Conservation (phyloP, 2,113 vertebrate species). For the Tyrannus savana region DNA sequence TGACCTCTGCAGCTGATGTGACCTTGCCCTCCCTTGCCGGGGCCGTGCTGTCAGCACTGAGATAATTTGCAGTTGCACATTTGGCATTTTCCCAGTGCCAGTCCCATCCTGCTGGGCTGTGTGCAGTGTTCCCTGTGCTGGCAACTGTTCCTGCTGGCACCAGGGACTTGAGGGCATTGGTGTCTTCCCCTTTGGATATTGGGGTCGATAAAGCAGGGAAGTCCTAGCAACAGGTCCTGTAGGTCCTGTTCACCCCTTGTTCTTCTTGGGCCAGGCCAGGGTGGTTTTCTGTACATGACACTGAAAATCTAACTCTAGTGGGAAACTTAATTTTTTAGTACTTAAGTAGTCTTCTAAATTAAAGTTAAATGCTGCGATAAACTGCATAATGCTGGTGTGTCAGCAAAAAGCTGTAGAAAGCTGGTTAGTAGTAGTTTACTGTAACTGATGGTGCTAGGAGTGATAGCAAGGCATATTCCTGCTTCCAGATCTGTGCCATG, state of each 20-base stretch:
- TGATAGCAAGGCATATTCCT: neutral
- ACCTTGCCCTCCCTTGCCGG: neutral
- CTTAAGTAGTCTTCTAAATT: neutral
- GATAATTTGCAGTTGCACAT: neutral
- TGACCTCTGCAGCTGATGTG: accelerated
- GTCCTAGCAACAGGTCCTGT: neutral
- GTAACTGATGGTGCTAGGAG: neutral
- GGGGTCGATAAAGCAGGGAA: neutral
- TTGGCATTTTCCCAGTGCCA: neutral
- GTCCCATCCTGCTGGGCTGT: neutral
- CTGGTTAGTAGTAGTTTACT: neutral
- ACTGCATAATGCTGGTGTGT: neutral
- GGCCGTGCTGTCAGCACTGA: accelerated
- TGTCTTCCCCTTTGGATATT: neutral
- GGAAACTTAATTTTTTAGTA: neutral
- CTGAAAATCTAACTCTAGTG: neutral
- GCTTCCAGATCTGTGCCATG: neutral
- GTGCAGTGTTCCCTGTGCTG: neutral
- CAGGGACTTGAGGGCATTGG: neutral
- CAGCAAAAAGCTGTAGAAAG: neutral
- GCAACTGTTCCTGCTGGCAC: neutral
- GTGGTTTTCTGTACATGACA: accelerated
- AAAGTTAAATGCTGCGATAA: neutral
- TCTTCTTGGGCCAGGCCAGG: neutral
- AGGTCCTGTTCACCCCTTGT: neutral